A percentile compares a stretch with the other conserved stretches of the same genome.
phyloP scores from a whole-genome alignment of 1,140 invertebrate species.

The Aphelinus atriplicis region DNA sequence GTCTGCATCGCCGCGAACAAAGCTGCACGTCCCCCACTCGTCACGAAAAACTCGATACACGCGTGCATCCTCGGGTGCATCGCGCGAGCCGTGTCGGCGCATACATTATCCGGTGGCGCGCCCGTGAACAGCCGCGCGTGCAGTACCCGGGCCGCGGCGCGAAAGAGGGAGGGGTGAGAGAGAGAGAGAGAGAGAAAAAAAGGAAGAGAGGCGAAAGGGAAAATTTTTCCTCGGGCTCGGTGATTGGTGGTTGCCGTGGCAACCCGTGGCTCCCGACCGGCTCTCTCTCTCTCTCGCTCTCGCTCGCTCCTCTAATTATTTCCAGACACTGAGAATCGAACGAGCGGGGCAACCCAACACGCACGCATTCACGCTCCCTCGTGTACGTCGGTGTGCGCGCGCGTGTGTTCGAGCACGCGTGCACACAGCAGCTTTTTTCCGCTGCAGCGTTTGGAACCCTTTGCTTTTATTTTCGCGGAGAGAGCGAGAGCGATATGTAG shows the following conservation, averaged over 20 bases:
- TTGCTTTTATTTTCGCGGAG: too few relatives aligned
- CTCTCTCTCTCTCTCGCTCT: conserved; percentile 46
- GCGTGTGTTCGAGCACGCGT: neutral
- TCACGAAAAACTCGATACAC: neutral
- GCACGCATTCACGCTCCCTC: conserved; percentile 10
- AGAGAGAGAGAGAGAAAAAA: conserved; percentile 33
- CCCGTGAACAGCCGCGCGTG: neutral
- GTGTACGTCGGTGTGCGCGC: too few relatives aligned
- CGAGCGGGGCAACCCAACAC: conserved; percentile 48
- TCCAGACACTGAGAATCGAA: conserved; percentile 69
- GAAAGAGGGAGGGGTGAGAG: conserved; percentile 35
- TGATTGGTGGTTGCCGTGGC: conserved; percentile 68
- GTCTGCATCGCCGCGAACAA: too few relatives aligned
- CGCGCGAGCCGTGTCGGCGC: conserved; percentile 61
- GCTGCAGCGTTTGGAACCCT: neutral
- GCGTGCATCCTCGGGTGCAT: conserved; percentile 23
- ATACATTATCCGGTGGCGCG: conserved; percentile 59
- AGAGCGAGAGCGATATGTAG: too few relatives aligned
- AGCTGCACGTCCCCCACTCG: too few relatives aligned
- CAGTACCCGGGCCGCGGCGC: conserved; percentile 7
- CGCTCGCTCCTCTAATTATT: conserved; percentile 66
- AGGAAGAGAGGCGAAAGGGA: conserved; percentile 56
- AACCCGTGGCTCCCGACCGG: conserved; percentile 46
- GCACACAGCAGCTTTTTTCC: neutral
- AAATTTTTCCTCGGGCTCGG: conserved; percentile 64